These are phyloP conservation scores for Sciurus vulgaris DNA, from an alignment of 2,797 vertebrate species.

Conservation along the genomic window DNA sequence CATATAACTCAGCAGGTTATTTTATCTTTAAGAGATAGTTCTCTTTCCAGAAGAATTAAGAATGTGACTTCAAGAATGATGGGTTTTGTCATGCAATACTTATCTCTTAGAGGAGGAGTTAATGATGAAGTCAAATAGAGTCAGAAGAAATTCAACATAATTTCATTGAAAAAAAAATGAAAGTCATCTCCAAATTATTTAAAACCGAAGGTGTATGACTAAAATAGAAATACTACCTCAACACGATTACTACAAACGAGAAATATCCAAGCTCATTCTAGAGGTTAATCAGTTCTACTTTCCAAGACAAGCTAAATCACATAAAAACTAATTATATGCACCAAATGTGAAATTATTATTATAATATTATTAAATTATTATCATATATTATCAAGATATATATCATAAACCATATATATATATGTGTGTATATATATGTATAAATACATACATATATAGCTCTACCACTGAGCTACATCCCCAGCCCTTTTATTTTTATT, in stretches of 20 bases:
- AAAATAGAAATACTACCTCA: not conserved
- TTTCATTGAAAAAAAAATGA: not conserved
- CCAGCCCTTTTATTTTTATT: not conserved
- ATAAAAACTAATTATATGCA: not conserved
- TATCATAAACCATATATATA: not conserved
- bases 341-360: slow-evolving; percentile 3
- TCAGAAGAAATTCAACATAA: not conserved
- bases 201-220: not conserved
- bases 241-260: not conserved
- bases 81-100: not conserved
- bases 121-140: not conserved
- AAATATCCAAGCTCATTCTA: not conserved
- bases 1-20: not conserved
- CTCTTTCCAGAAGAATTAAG: not conserved
- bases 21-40: not conserved
- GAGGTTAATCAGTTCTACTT: not conserved
- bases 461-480: not conserved
- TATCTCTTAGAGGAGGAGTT: slow-evolving; percentile 33
- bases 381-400: not conserved
- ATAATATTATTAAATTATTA: not conserved
- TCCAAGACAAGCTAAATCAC: not conserved
- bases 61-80: not conserved
- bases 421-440: no score
- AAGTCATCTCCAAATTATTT: not conserved
- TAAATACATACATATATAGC: no score